Evolutionary conservation across 2,113 vertebrate species (phyloP), one percentile per base, ranked within the genome.

Genomic region (Mastomys coucha): DNA sequence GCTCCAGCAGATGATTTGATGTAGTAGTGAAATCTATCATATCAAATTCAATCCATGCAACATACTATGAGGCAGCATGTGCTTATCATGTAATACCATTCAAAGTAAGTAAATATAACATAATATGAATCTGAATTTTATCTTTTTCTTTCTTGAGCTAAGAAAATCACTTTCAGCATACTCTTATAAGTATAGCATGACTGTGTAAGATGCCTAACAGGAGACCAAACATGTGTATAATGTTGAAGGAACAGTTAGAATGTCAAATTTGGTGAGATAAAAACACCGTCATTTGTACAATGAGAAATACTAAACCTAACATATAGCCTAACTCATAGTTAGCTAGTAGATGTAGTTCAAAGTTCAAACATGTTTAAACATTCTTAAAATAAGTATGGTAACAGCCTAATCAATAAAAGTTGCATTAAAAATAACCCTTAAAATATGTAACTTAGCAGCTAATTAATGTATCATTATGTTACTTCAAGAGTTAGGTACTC

Each of bases 281-380:
- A 89, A 82, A 88, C 0, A 67, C 24, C 69, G 19, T 72, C 2
- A 80, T 91, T 91, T 93, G 7, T 33, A 69, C 51, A 42, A 28
- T 42, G 39, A 63, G 36, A 95, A 95, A 93, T 6, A 73, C 11
- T 45, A 69, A 93, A 42, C 6, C 20, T 80, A 95, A 88, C 78
- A 84, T 7, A 87, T 56, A 56, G 51, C 20, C 36, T 97, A 22
- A 95, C 2, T 63, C 26, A 72, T 28, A 82, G 3, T 70, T 63
- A 95, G 78, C 75, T 89, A 76, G 13, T 91, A 65, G 84, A n/a
- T 90, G 8, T 31, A 70, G 36, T 86, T 76, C 24, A 76, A 63
- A 90, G 13, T 67, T 84, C 7, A 72, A 82, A 86, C 1, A 22
- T 84, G 85, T 70, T 76, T 93, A 88, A 67, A 67, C 28, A 67